Evolutionary conservation across 1,140 invertebrate species (phyloP).

Genomic region (Battus philenor): DNA sequence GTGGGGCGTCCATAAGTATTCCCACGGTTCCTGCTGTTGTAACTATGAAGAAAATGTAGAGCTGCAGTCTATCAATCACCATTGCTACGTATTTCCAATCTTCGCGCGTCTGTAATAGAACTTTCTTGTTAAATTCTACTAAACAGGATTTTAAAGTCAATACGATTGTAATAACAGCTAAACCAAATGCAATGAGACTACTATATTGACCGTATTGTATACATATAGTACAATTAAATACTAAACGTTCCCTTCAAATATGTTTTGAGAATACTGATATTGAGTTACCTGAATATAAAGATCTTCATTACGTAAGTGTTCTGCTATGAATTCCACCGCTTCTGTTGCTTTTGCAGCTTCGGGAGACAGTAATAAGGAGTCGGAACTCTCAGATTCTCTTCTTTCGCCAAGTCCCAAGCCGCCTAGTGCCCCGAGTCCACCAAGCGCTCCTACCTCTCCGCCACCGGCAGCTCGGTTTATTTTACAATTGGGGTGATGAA

Average conservation of each 20-base stretch:
- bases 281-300: conserved; percentile 94
- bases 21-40: conserved; percentile 97
- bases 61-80: conserved; percentile 97
- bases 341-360: conserved; percentile 97
- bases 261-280: no score
- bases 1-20: conserved; percentile 98
- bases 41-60: conserved; percentile 98
- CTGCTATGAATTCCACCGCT: conserved; percentile 98
- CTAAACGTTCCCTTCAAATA: no score
- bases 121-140: neutral
- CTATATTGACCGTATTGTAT: no score
- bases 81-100: conserved; percentile 99
- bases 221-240: no score
- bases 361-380: conserved; percentile 91
- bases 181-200: no score
- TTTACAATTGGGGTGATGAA: conserved; percentile 97
- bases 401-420: conserved; percentile 79
- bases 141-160: no score
- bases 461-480: conserved; percentile 90
- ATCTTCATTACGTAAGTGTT: conserved; percentile 97
- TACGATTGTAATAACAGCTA: no score
- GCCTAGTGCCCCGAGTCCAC: conserved; percentile 71
- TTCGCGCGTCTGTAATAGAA: conserved; percentile 88
- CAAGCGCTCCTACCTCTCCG: conserved; percentile 79
- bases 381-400: conserved; percentile 92